Evolutionary conservation across 1,140 invertebrate species (phyloP), one percentile per base, ranked within the genome.

Genomic region (Cydia amplana): DNA sequence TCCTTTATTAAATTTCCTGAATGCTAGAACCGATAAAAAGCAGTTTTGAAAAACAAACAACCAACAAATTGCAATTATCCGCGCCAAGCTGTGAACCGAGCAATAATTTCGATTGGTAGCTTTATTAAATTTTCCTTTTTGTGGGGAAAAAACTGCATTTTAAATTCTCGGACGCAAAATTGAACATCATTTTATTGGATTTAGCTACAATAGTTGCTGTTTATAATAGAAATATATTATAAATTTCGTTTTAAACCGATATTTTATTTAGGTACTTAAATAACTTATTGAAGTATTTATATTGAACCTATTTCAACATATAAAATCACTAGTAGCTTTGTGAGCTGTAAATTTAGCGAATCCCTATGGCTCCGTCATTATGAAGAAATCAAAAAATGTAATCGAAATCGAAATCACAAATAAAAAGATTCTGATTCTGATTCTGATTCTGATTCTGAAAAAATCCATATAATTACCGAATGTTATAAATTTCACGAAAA

Each of bases 111-210:
- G 28, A 70, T 70, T 40, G 65, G 32, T 32, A 70, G 65, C 65
- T 70, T 70, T 70, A 70, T 70, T 70, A 70, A 70, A 36, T 70
- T 70, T 70, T 70, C 32, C 32, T 65, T 32, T 65, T 65, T 65
- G n/a, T 36, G 28, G 28, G 25, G 20, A 5, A 70, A 70, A 70
- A 18, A 36, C 65, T 70, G 65, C 65, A 43, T 70, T 70, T 70
- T 18, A 70, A 70, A 70, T 70, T 36, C 32, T 70, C 32, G 18
- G 55, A 5, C 36, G 18, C 2, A 36, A 70, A 70, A 70, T 70
- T 43, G 14, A 70, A 70, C 6, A 18, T 2, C 32, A 36, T 60
- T 60, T 36, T 70, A 70, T 70, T 70, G n/a, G 65, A 70, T 70
- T 70, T 40, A 70, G 18, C n/a, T 4, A 40, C 28, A 32, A 60